A percentile compares a stretch with the other conserved stretches of the same genome.
Conservation (phyloP, 2,113 vertebrate species). For the Leiothrix lutea region DNA sequence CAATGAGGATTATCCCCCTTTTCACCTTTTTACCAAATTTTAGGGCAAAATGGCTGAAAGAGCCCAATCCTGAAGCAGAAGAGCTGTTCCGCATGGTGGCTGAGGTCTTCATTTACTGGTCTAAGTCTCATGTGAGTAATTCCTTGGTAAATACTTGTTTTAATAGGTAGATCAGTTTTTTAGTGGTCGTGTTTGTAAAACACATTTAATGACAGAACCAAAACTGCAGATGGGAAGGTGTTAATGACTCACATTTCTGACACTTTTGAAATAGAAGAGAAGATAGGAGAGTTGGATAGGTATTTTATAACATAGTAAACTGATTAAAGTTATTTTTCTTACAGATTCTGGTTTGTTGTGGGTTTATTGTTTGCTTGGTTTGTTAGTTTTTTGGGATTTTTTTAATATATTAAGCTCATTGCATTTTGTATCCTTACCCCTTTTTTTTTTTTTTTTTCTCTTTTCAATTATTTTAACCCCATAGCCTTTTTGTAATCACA, state of each 20-base stretch:
- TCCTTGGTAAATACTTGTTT: neutral
- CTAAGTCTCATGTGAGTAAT: conserved; percentile 91
- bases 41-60: conserved; percentile 94
- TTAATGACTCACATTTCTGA: neutral
- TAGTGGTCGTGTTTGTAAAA: neutral
- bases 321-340: neutral
- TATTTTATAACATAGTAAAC: neutral
- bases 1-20: neutral
- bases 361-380: neutral
- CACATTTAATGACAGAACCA: neutral
- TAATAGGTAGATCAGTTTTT: neutral
- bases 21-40: neutral
- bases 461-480: neutral
- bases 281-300: neutral
- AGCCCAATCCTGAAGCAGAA: conserved; percentile 88
- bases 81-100: conserved; percentile 96
- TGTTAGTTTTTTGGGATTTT: neutral
- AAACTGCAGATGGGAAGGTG: neutral
- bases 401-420: neutral
- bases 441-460: neutral
- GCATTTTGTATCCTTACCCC: neutral
- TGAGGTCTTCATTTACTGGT: conserved; percentile 97
- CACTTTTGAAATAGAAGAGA: neutral
- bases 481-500: neutral
- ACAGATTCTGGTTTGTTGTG: neutral